These are phyloP conservation scores for Andrena trimmerana DNA, from an alignment of 2,888 invertebrate species.

Conservation along the genomic window DNA sequence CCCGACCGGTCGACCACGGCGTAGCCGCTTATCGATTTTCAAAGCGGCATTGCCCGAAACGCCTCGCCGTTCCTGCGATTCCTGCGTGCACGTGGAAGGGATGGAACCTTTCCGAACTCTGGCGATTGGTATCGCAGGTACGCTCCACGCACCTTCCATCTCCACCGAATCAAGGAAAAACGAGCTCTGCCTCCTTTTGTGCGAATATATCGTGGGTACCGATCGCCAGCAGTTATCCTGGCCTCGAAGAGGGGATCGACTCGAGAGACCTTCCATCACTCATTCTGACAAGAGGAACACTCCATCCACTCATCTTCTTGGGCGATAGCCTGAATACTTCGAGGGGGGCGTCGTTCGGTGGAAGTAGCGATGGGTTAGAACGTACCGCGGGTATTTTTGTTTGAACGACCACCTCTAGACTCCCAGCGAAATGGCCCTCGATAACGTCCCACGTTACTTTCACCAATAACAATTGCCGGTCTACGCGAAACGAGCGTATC, in stretches of 20 bases:
- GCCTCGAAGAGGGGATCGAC: background rate
- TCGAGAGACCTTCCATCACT: background rate
- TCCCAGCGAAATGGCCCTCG: background rate
- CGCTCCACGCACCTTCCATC: background rate
- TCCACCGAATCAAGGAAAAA: background rate
- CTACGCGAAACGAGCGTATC: background rate
- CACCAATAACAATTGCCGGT: background rate
- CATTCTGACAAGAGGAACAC: background rate
- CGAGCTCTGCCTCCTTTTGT: background rate
- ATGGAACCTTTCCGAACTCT: background rate
- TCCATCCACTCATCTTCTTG: conserved; percentile 7
- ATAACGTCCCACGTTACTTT: background rate
- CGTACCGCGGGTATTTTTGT: background rate
- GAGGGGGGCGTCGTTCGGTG: background rate
- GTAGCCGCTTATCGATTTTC: conserved; percentile 78
- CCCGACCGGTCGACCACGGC: conserved; percentile 74
- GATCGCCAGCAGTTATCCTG: background rate
- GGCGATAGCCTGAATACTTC: conserved; percentile 7
- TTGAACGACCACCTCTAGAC: background rate
- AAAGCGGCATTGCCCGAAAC: conserved; percentile 73
- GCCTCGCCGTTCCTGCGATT: conserved; percentile 58
- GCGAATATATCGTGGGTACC: background rate
- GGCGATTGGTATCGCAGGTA: no score
- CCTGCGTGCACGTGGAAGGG: conserved; percentile 30
- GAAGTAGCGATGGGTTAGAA: background rate